Evolutionary conservation across 2,888 invertebrate genomes (phyloP).

Genomic region (Eupithecia centaureata): DNA sequence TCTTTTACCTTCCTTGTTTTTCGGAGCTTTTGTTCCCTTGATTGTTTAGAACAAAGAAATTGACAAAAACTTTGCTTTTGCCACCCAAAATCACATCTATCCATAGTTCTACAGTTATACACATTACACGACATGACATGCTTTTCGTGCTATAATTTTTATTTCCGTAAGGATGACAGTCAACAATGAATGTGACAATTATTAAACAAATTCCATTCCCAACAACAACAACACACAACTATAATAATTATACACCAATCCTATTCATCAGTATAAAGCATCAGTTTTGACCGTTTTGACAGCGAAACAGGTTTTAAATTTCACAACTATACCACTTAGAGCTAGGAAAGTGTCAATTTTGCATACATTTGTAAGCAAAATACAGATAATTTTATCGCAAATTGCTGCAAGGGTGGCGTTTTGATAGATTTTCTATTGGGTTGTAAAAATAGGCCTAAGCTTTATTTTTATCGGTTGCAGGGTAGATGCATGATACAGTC

Average conservation of each 20-base stretch:
- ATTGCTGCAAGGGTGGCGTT: constrained; percentile 29
- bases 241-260: not conserved
- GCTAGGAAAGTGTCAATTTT: constrained; percentile 33
- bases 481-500: too few relatives aligned
- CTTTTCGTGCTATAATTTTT: too few relatives aligned
- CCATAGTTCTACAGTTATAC: too few relatives aligned
- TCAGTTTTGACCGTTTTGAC: constrained; percentile 2
- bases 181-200: not conserved
- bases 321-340: constrained; percentile 30
- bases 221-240: not conserved
- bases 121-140: too few relatives aligned
- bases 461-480: not conserved
- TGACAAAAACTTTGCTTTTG: not conserved
- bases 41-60: not conserved
- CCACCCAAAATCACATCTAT: not conserved
- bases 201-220: not conserved
- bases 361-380: constrained; percentile 32
- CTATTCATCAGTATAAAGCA: not conserved
- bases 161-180: not conserved
- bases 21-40: not conserved
- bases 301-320: constrained; percentile 36
- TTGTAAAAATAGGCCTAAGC: constrained; percentile 14
- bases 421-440: constrained; percentile 33
- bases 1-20: not conserved
- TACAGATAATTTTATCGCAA: constrained; percentile 39